Conservation (phyloP, 2,113 vertebrate genomes). For the Neotragus moschatus region DNA sequence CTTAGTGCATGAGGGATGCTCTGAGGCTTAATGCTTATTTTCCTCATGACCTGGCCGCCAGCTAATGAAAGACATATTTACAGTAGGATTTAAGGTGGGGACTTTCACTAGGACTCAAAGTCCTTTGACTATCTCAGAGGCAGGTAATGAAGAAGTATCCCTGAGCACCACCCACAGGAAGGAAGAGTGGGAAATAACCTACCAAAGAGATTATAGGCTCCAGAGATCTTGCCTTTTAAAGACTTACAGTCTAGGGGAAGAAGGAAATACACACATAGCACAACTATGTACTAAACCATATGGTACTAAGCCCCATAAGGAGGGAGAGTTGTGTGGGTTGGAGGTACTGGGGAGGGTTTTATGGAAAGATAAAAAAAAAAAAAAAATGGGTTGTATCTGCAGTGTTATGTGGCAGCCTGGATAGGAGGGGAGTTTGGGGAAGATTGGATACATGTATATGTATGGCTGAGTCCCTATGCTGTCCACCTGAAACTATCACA, state of each 20-base stretch:
- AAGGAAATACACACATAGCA: neutral
- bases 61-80: neutral
- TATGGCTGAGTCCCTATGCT: neutral
- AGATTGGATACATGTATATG: neutral
- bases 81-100: neutral
- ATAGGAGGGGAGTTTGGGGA: neutral
- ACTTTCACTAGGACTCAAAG: neutral
- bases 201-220: neutral
- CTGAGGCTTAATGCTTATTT: neutral
- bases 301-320: neutral
- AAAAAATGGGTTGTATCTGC: neutral
- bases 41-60: neutral
- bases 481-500: neutral
- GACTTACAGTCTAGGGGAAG: neutral
- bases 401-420: neutral
- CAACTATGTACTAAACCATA: neutral
- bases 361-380: neutral
- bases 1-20: neutral
- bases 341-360: neutral
- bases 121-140: neutral
- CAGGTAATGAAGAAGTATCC: neutral
- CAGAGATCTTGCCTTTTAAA: neutral
- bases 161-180: neutral
- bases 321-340: neutral
- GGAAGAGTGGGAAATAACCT: neutral